phyloP scores from a whole-genome alignment of 2,113 vertebrate species.

The Pao palembangensis region DNA sequence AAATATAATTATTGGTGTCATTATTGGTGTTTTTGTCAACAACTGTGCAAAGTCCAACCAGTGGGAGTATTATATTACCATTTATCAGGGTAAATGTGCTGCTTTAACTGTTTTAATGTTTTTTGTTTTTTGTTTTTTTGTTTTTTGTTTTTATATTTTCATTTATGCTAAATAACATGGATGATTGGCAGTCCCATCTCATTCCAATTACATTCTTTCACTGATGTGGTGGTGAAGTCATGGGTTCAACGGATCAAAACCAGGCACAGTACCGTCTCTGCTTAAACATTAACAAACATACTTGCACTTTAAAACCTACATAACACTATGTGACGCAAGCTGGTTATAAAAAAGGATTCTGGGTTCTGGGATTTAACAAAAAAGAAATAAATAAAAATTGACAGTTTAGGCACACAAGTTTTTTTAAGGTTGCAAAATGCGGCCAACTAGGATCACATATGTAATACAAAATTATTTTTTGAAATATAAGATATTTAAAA shows the following conservation, averaged over 20 bases:
- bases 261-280: not conserved
- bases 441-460: no score
- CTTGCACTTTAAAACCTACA: not conserved
- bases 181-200: no score
- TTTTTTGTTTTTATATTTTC: not conserved
- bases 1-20: no score
- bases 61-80: no score
- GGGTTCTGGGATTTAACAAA: not conserved
- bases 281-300: slow-evolving; percentile 33
- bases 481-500: no score
- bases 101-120: not conserved
- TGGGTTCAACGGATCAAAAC: not conserved
- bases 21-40: no score
- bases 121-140: not conserved
- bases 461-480: no score
- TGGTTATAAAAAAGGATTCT: not conserved
- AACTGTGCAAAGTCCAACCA: no score
- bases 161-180: not conserved
- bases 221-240: slow-evolving; percentile 5
- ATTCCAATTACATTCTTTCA: slow-evolving; percentile 10
- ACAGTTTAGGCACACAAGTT: no score
- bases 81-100: no score
- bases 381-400: no score
- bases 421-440: not conserved
- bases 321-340: not conserved